These are phyloP conservation scores for Drosophila paramelanica DNA, from an alignment of 2,888 invertebrate species.

Conservation along the genomic window DNA sequence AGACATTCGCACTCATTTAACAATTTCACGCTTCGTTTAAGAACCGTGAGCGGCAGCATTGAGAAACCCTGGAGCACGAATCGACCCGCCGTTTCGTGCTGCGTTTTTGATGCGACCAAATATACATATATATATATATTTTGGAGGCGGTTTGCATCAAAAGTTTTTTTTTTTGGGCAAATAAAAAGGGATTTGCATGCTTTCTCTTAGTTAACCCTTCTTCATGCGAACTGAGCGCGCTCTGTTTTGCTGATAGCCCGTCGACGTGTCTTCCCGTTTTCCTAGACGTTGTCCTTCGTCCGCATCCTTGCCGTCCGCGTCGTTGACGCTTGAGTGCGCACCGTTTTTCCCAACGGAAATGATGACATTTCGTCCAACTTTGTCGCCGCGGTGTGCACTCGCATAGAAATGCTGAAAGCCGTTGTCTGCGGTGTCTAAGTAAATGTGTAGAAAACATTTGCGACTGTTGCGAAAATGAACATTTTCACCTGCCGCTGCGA, in stretches of 20 bases:
- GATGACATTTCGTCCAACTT: conserved; percentile 82
- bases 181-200: conserved; percentile 70
- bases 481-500: conserved; percentile 59
- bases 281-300: conserved; percentile 5
- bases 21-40: conserved; percentile 81
- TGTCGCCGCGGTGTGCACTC: conserved; percentile 70
- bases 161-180: conserved; percentile 46
- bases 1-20: conserved; percentile 76
- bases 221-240: conserved; percentile 35
- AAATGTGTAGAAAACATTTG: conserved; percentile 55
- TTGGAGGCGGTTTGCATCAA: conserved; percentile 27
- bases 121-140: conserved; percentile 5
- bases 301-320: conserved; percentile 6
- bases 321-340: conserved; percentile 63
- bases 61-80: conserved; percentile 21
- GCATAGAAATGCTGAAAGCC: conserved; percentile 66
- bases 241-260: conserved; percentile 47
- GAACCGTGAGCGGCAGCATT: conserved; percentile 61
- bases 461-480: conserved; percentile 65
- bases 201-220: conserved; percentile 71
- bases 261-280: conserved; percentile 11
- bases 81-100: conserved; percentile 8
- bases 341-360: conserved; percentile 75
- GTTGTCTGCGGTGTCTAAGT: conserved; percentile 59
- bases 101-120: conserved; percentile 29